These are phyloP conservation scores for Psittacus erithacus DNA, from an alignment of 2,113 vertebrate genomes.

Conservation along the genomic window DNA sequence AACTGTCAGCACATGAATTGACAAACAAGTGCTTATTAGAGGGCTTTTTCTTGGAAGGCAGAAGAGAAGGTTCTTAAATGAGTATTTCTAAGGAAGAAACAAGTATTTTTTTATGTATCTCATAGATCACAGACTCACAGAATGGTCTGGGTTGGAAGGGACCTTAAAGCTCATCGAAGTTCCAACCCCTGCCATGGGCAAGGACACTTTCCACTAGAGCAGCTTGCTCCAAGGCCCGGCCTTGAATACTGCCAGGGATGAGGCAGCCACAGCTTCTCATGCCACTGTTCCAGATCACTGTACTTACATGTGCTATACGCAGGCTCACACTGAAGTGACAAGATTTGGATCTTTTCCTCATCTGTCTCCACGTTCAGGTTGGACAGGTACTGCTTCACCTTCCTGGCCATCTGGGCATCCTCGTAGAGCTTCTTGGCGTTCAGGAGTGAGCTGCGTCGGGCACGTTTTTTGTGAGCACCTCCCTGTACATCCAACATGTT, in stretches of 20 bases:
- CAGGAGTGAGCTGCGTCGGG: constrained; percentile 91
- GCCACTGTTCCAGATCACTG: neutral
- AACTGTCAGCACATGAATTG: neutral
- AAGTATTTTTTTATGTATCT: neutral
- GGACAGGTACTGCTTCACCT: constrained; percentile 95
- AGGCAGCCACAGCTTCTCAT: neutral
- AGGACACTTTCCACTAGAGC: neutral
- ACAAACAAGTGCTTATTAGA: neutral
- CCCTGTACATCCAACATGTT: constrained; percentile 95
- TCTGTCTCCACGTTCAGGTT: constrained; percentile 90
- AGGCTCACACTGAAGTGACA: constrained; percentile 93
- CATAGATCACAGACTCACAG: neutral
- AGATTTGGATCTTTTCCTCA: constrained; percentile 90
- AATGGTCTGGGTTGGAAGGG: neutral
- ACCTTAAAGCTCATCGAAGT: neutral
- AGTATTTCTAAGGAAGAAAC: neutral
- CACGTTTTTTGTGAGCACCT: constrained; percentile 91
- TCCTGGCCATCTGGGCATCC: constrained; percentile 96
- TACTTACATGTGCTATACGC: constrained; percentile 92
- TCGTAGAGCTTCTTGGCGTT: constrained; percentile 98
- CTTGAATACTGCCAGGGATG: neutral
- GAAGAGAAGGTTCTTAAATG: neutral
- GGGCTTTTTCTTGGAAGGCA: neutral
- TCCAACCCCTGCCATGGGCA: neutral
- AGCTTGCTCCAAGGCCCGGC: neutral